Percentiles rank a stretch among this genome's conserved stretches.
Evolutionary conservation across 1,140 invertebrate species (phyloP).

Genomic region (Yoshiicerus persimilis): DNA sequence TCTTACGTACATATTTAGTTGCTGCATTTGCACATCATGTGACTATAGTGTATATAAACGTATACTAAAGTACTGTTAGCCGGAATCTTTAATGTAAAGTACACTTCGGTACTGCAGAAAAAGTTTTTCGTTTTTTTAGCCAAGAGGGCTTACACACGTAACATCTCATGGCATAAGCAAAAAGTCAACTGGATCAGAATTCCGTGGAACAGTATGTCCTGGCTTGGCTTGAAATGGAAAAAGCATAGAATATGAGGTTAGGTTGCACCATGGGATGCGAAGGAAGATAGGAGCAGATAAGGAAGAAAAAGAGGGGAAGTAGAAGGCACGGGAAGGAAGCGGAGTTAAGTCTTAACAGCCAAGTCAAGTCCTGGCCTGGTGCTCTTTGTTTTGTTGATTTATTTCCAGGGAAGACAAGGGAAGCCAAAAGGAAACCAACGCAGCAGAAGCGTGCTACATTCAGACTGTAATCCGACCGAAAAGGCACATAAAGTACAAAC

Average conservation of each 20-base stretch:
- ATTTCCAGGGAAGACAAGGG: not conserved
- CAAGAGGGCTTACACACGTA: not conserved
- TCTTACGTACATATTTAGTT: too few relatives aligned
- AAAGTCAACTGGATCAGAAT: not conserved
- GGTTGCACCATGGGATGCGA: not conserved
- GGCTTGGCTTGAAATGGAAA: not conserved
- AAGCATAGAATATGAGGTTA: not conserved
- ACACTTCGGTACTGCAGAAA: not conserved
- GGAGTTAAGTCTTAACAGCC: not conserved
- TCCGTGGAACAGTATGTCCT: not conserved
- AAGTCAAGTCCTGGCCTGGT: not conserved
- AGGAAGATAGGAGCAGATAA: not conserved
- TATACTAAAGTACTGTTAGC: too few relatives aligned
- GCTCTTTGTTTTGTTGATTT: slow-evolving; percentile 15
- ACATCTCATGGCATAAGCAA: not conserved
- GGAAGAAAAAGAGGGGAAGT: not conserved
- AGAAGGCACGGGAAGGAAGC: not conserved
- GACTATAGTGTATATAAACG: too few relatives aligned
- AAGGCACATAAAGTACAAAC: not conserved
- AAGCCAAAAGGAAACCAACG: not conserved
- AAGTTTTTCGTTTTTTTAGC: not conserved
- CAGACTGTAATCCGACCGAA: not conserved
- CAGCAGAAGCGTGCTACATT: not conserved
- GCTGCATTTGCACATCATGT: too few relatives aligned
- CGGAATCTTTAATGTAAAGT: not conserved